Evolutionary conservation across 53 echinoderm and acorn worm genomes (phyloP).

Genomic region (Echinometra lucunter): DNA sequence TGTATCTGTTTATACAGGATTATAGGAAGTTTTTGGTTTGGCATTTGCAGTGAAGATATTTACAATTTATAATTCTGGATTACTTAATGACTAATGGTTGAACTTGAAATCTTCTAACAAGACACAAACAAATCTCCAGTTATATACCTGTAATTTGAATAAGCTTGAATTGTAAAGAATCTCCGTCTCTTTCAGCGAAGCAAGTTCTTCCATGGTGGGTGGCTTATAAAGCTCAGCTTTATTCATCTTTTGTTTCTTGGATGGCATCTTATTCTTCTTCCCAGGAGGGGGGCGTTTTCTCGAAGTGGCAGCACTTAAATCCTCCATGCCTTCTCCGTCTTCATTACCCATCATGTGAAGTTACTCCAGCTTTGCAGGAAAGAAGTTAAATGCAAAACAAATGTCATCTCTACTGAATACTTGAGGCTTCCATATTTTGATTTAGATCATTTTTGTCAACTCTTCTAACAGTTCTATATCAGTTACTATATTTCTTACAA

Average conservation of each 20-base stretch:
- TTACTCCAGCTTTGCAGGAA: neutral
- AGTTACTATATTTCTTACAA: too few relatives aligned
- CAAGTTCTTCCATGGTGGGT: slow-evolving; percentile 90
- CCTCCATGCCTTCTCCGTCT: neutral
- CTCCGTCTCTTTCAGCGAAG: slow-evolving; percentile 78
- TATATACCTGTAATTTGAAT: slow-evolving; percentile 85
- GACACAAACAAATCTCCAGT: too few relatives aligned
- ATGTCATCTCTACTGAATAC: neutral
- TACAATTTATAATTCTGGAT: neutral
- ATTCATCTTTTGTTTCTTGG: slow-evolving; percentile 77
- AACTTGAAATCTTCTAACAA: too few relatives aligned
- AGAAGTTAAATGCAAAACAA: neutral
- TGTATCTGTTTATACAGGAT: neutral
- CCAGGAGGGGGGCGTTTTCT: neutral
- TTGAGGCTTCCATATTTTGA: too few relatives aligned
- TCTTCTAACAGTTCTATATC: too few relatives aligned
- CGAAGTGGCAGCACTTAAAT: neutral
- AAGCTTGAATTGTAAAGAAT: slow-evolving; percentile 80
- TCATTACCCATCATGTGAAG: neutral
- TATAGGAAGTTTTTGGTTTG: neutral
- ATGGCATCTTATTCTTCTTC: slow-evolving; percentile 27
- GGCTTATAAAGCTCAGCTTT: slow-evolving; percentile 89
- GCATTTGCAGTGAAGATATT: neutral
- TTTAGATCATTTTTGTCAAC: too few relatives aligned
- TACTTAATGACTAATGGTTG: neutral